Evolutionary conservation across 2,888 invertebrate genomes (phyloP).

Genomic region (Drosophila paranaensis): DNA sequence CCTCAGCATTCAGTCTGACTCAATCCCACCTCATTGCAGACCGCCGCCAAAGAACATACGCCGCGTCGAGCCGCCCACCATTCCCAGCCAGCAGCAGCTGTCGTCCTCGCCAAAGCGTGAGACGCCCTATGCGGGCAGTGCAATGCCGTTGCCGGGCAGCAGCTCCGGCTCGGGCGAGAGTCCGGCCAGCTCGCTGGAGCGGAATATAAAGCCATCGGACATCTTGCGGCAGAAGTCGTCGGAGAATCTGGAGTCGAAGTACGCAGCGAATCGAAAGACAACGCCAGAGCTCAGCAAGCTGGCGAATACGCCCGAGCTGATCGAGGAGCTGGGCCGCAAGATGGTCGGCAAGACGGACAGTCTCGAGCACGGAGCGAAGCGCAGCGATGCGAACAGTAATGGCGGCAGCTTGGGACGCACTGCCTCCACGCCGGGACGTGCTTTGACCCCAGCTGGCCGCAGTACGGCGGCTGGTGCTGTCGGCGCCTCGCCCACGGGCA

Average conservation of each 20-base stretch:
- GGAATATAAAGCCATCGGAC: slow-evolving; percentile 85
- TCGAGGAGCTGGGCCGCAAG: slow-evolving; percentile 84
- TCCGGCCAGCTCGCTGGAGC: slow-evolving; percentile 84
- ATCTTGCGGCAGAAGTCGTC: slow-evolving; percentile 85
- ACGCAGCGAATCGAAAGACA: slow-evolving; percentile 83
- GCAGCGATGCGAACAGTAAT: slow-evolving; percentile 63
- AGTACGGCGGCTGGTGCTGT: slow-evolving; percentile 34
- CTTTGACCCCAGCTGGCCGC: slow-evolving; percentile 59
- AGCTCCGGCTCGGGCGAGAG: slow-evolving; percentile 81
- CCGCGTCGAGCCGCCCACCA: slow-evolving; percentile 87
- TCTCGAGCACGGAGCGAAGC: slow-evolving; percentile 81
- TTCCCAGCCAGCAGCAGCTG: slow-evolving; percentile 80
- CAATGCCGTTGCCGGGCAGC: slow-evolving; percentile 77
- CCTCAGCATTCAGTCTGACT: not conserved
- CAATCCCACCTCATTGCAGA: slow-evolving; percentile 77
- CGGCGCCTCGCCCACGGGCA: slow-evolving; percentile 84
- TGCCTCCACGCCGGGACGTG: slow-evolving; percentile 65
- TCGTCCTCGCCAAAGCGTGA: slow-evolving; percentile 84
- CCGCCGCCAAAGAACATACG: slow-evolving; percentile 89
- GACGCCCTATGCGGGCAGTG: slow-evolving; percentile 72
- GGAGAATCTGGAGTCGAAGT: slow-evolving; percentile 84
- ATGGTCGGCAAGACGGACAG: slow-evolving; percentile 84
- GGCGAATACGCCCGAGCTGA: slow-evolving; percentile 82
- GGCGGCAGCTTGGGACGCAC: slow-evolving; percentile 84
- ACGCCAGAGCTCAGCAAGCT: slow-evolving; percentile 83